Percentiles rank a stretch among this genome's conserved stretches.
phyloP scores from a whole-genome alignment of 1,140 invertebrate species.

The Bombus picipes region DNA sequence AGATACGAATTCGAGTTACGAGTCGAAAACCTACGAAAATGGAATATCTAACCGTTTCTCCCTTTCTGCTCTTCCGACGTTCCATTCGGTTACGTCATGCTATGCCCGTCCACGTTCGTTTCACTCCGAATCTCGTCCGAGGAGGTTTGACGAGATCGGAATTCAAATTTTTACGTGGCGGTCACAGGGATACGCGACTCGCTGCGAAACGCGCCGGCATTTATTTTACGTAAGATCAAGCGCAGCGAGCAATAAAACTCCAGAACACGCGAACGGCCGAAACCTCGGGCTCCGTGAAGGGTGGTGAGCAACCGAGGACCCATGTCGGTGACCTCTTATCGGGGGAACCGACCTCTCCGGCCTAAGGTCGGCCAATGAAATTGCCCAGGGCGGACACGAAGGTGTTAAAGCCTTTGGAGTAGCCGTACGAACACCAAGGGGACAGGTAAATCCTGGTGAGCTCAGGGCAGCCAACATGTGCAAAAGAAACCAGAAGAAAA shows the following conservation, averaged over 20 bases:
- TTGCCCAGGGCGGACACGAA: constrained; percentile 24
- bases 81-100: constrained; percentile 16
- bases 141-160: background rate
- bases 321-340: constrained; percentile 61
- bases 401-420: constrained; percentile 54
- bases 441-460: constrained; percentile 57
- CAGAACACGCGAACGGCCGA: constrained; percentile 20
- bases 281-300: constrained; percentile 13
- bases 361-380: constrained; percentile 52
- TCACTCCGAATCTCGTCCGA: background rate
- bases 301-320: constrained; percentile 10
- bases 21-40: constrained; percentile 1
- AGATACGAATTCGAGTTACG: background rate
- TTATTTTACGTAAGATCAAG: constrained; percentile 16
- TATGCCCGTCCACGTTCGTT: background rate
- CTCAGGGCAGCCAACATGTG: background rate
- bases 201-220: background rate
- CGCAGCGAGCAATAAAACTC: constrained; percentile 2
- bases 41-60: constrained; percentile 11
- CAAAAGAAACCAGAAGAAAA: constrained; percentile 41
- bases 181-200: no score
- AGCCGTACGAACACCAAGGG: constrained; percentile 30
- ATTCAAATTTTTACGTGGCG: constrained; percentile 7
- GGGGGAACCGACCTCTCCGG: constrained; percentile 51
- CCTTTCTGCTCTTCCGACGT: constrained; percentile 25